Evolutionary conservation across 2,797 vertebrate species (phyloP).

Genomic region (Acipenser ruthenus): DNA sequence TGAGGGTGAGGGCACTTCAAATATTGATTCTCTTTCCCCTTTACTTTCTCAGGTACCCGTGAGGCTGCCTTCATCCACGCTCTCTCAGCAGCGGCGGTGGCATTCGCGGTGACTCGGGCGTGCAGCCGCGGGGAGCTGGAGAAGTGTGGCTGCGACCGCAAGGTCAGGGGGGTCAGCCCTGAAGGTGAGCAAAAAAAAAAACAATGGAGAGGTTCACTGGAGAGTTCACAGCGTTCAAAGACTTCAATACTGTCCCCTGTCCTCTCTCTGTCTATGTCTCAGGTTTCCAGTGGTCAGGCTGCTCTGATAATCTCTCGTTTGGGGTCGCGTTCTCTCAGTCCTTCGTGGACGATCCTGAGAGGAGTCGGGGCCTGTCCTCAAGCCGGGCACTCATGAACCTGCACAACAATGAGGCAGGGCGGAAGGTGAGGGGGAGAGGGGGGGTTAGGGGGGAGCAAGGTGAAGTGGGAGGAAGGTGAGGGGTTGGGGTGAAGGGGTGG

Average conservation of each 20-base stretch:
- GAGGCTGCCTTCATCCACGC: slow-evolving; percentile 65
- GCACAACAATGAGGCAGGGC: slow-evolving; percentile 65
- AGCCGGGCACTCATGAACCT: slow-evolving; percentile 61
- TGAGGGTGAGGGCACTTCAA: slow-evolving; percentile 10
- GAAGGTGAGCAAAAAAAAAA: slow-evolving; percentile 49
- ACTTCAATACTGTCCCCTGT: neutral
- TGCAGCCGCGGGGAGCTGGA: slow-evolving; percentile 69
- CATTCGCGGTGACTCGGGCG: slow-evolving; percentile 61
- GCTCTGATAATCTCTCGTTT: slow-evolving; percentile 68
- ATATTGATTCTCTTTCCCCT: neutral
- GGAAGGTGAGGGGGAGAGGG: slow-evolving; percentile 44
- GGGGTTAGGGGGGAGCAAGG: neutral
- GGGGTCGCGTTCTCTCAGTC: slow-evolving; percentile 70
- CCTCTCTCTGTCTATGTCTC: slow-evolving; percentile 3
- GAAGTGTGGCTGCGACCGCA: slow-evolving; percentile 65
- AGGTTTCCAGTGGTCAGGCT: slow-evolving; percentile 75
- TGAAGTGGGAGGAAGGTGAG: neutral
- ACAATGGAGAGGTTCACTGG: neutral
- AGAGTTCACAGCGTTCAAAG: neutral
- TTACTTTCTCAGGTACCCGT: slow-evolving; percentile 39
- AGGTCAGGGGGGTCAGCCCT: slow-evolving; percentile 62
- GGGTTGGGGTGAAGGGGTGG: neutral
- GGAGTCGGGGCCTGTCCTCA: slow-evolving; percentile 53
- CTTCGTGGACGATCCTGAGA: slow-evolving; percentile 65
- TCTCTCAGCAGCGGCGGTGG: slow-evolving; percentile 53